Base-by-base conservation (phyloP, 2,888 invertebrate species). In the Miltochrista miniata region DNA sequence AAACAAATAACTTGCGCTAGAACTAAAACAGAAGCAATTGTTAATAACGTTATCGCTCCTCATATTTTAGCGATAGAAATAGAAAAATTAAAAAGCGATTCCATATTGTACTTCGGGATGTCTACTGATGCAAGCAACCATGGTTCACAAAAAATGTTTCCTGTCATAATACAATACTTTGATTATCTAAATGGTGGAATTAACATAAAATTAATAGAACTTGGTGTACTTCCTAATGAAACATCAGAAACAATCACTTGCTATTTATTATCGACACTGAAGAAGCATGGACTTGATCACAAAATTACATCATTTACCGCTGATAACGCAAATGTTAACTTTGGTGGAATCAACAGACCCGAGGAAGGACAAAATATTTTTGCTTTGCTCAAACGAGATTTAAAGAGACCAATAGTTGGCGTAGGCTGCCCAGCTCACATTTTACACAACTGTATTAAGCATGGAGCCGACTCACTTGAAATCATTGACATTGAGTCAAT, bases 271-370 rank as follows among this genome's bases (percentile, higher is more conserved):
- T 4, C 2, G 3, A 24, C 18, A 24, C 54, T 67, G 46, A 47
- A 56, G 44, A 57, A 61, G 48, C 37, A 48, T 18, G 43, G 37
- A 14, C 33, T 48, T 31, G 18, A 38, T 31, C 11, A 1, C 1
- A 72, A 74, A 71, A 59, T 57, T 48, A 9, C 8, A 5, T 31
- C 31, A 7, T 72, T 72, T 47, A 63, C 64, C 30, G 74, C 59
- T 30, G 72, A 74, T 45, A 76, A 79, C 53, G 64, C 65, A 14
- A 76, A 75, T 56, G 65, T 64, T n/a, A 77, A 76, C 57, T 76
- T 77, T 57, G 73, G 75, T 15, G 73, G 71, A 8, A 48, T 67
- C 12, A 43, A 50, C 42, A 12, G 56, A 39, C 44, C 39, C 42
- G 33, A 44, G 15, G 46, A 5, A 24, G 18, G 18, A 24, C 18